These are phyloP conservation scores for Arion vulgaris DNA, from an alignment of 1,140 invertebrate genomes.

Conservation along the genomic window DNA sequence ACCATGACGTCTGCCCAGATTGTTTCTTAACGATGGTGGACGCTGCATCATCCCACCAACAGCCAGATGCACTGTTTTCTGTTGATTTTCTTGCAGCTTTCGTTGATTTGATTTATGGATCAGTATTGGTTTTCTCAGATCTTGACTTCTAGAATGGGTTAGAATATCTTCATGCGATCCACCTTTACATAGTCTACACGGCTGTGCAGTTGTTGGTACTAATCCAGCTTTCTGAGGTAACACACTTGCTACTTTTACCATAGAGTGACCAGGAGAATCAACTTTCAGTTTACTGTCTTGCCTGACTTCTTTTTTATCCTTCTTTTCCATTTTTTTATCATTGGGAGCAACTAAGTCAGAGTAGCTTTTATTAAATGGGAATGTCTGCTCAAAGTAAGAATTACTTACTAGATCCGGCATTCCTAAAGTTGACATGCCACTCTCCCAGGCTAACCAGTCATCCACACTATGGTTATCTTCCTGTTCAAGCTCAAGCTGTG, in stretches of 20 bases:
- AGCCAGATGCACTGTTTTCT: background rate
- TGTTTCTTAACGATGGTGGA: conserved; percentile 2
- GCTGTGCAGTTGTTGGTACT: background rate
- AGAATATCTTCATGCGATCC: conserved; percentile 17
- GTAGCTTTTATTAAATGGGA: background rate
- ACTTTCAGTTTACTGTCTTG: background rate
- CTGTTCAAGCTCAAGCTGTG: conserved; percentile 79
- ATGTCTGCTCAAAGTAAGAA: conserved; percentile 21
- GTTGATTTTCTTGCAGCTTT: background rate
- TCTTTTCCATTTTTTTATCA: background rate
- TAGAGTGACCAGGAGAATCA: background rate
- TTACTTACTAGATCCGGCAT: conserved; percentile 32
- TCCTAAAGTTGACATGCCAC: background rate
- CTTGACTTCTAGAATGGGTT: background rate
- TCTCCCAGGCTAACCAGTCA: conserved; percentile 57
- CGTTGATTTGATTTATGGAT: background rate
- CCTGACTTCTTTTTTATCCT: background rate
- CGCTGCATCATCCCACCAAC: background rate
- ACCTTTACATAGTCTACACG: background rate
- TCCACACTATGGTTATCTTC: conserved; percentile 74
- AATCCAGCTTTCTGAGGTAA: background rate
- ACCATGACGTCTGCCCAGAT: conserved; percentile 64
- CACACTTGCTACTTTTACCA: background rate
- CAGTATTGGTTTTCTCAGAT: background rate
- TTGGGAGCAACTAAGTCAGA: background rate